A percentile compares a stretch with the other conserved stretches of the same genome.
Evolutionary conservation across 1,140 invertebrate species (phyloP).

Genomic region (Calephelis virginiensis): DNA sequence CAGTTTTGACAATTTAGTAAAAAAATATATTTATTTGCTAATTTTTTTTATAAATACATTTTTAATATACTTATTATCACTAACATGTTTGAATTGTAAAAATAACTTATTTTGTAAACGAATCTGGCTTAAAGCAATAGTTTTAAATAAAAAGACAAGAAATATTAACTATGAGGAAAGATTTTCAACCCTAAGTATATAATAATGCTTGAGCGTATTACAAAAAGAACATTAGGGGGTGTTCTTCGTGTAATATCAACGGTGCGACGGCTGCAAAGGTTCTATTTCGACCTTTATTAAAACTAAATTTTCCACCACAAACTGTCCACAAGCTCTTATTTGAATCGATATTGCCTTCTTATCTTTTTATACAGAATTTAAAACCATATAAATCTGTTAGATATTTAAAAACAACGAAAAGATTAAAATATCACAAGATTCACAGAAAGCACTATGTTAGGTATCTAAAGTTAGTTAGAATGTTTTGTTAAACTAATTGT

Average conservation of each 20-base stretch:
- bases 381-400: not conserved
- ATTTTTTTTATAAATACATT: no score
- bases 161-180: conserved; percentile 26
- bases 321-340: conserved; percentile 55
- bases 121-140: no score
- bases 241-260: conserved; percentile 64
- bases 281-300: conserved; percentile 71
- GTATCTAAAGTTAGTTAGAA: no score
- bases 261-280: conserved; percentile 62
- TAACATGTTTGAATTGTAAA: no score
- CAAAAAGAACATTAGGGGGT: conserved; percentile 67
- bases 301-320: conserved; percentile 73
- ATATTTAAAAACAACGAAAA: not conserved
- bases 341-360: conserved; percentile 28
- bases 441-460: no score
- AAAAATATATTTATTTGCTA: no score
- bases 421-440: not conserved
- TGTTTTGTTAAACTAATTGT: no score
- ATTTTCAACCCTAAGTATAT: conserved; percentile 63
- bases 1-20: no score
- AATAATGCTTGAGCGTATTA: conserved; percentile 69
- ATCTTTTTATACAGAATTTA: not conserved
- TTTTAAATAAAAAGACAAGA: not conserved
- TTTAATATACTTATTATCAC: no score
- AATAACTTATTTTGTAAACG: no score